Base-by-base conservation (phyloP, 2,113 vertebrate genomes). In the Megaceryle maxima region DNA sequence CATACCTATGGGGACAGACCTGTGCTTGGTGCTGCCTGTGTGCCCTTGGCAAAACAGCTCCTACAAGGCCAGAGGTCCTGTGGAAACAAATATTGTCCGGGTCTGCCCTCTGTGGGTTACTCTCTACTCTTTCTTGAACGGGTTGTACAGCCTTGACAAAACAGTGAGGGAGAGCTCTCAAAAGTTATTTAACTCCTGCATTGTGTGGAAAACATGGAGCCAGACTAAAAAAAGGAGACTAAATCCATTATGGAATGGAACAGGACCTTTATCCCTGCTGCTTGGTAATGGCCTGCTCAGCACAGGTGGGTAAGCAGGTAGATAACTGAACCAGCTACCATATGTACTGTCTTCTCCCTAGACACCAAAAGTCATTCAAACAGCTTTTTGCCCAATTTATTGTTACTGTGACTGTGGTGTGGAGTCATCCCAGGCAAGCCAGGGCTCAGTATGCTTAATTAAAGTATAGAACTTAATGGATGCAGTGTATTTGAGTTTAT, bases 1-100 rank as follows among this genome's bases (percentile, higher is more conserved):
- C 43, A 16, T 16, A 41, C 8, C 4, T n/a, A 1, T 18, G 50
- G 55, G 59, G 72, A 14, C 43, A 78, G 63, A 64, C 10, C 9
- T 43, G 8, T 35, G 39, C 57, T 51, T 81, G 0, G 22, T 41
- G 28, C 50, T 92, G n/a, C 15, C 37, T 0, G 0, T 4, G 15
- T 6, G 22, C 46, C 62, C 67, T 77, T 41, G 28, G 59, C 28
- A 84, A 88, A 64, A 63, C 11, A 68, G 28, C 26, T 57, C 46
- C 67, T 66, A 37, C 31, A 35, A n/a, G 64, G 41, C 20, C 44
- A 41, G 72, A 83, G 50, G 28, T 66, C n/a, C 37, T 69, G 1
- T 20, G 41, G 50, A 66, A 62, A 33, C 17, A 7, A 11, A 60
- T 33, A 51, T 68, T 41, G 24, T 17, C 20, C 31, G 73, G 44